A percentile compares a stretch with the other conserved stretches of the same genome.
Evolutionary conservation across 2,888 invertebrate genomes (phyloP).

Genomic region (Augochlorella aurata): DNA sequence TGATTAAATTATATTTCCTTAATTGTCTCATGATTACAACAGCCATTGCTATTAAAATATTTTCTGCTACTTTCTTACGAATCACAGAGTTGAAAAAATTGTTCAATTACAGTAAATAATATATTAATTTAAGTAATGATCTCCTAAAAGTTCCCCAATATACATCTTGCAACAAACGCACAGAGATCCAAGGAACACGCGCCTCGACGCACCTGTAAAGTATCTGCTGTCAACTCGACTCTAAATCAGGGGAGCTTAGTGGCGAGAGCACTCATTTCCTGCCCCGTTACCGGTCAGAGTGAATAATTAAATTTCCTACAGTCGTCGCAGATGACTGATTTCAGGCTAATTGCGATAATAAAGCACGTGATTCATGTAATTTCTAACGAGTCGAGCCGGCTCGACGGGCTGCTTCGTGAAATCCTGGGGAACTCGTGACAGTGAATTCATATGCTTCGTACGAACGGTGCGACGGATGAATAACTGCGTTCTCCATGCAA

Average conservation of each 20-base stretch:
- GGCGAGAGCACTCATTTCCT: constrained; percentile 61
- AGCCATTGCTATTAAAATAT: too few species aligned
- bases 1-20: too few species aligned
- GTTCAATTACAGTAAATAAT: too few species aligned
- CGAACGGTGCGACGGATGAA: background rate
- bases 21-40: too few species aligned
- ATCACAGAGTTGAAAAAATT: too few species aligned
- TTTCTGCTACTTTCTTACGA: too few species aligned
- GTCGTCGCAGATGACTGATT: constrained; percentile 47
- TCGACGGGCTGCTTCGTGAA: background rate
- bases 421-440: background rate
- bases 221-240: background rate
- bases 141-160: too few species aligned
- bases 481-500: background rate
- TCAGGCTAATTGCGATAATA: constrained; percentile 51
- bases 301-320: constrained; percentile 58
- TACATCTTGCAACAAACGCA: background rate
- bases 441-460: background rate
- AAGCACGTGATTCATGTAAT: constrained; percentile 39
- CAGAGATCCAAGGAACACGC: background rate
- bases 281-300: constrained; percentile 50
- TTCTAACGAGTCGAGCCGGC: constrained; percentile 24
- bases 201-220: background rate
- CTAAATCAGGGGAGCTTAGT: constrained; percentile 29
- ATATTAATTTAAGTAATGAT: too few species aligned